phyloP scores from a whole-genome alignment of 2,888 invertebrate species.

The Chymomyza caudatula region DNA sequence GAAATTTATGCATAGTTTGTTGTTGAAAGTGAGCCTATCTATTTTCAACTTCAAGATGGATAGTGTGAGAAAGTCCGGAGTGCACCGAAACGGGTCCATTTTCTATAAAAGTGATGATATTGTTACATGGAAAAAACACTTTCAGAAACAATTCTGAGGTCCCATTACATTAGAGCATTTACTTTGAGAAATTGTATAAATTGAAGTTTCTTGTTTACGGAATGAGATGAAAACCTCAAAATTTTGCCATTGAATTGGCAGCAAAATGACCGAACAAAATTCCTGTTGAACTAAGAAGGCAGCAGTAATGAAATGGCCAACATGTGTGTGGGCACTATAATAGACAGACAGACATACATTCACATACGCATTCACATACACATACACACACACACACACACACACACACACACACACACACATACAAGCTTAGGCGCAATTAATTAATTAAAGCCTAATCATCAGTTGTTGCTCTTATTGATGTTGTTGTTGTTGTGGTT shows the following conservation, averaged over 20 bases:
- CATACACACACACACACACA: not conserved
- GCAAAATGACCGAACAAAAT: not conserved
- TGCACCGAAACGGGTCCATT: no score
- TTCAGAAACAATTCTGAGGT: no score
- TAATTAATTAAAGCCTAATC: constrained; percentile 69
- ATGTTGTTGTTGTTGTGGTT: constrained; percentile 13
- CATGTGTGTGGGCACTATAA: not conserved
- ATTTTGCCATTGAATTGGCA: constrained; percentile 43
- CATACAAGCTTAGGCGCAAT: constrained; percentile 29
- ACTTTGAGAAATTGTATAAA: no score
- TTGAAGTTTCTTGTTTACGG: constrained; percentile 51
- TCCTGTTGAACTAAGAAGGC: not conserved
- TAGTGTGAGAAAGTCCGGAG: no score
- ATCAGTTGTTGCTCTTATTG: constrained; percentile 38
- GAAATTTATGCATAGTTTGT: no score
- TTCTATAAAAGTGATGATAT: no score
- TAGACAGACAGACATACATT: not conserved
- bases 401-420: not conserved
- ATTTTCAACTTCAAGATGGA: no score
- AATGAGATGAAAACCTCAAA: constrained; percentile 46
- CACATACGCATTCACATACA: not conserved
- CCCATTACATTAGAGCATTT: no score
- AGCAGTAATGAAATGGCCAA: not conserved
- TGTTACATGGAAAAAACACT: no score
- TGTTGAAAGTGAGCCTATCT: no score